Base-by-base conservation (phyloP, 2,797 vertebrate species). In the Brachymystax lenok region DNA sequence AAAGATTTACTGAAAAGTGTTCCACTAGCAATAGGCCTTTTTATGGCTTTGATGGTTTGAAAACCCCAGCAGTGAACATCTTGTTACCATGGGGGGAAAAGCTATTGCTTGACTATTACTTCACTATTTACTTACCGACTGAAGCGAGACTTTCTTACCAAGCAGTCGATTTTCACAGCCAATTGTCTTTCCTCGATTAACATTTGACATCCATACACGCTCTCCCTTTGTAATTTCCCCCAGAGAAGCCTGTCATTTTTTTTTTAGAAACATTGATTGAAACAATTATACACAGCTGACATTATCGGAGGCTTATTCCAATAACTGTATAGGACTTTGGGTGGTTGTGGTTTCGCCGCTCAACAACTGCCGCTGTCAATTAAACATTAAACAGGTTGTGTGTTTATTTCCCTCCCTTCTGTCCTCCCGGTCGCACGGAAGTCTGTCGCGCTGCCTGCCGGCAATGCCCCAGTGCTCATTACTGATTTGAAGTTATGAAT, bases 401-500 rank as follows among this genome's bases (percentile, higher is more conserved):
- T 77, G 67, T 79, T 74, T 70, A 78, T 73, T 73, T 73, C 51
- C 66, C 35, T 16, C 64, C 50, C n/a, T 40, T 24, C 71, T n/a
- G 24, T 68, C 8, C 10, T 33, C 27, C 68, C 19, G n/a, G 50
- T 64, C n/a, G 19, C 27, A 21, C 21, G 33, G 35, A 64, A 59
- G 74, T 74, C 79, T 70, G 79, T 79, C 30, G 33, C 40, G 8
- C 94, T 93, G 92, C 90, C 88, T 94, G 94, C 94, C 94, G 95
- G 95, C 95, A 94, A 95, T 95, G 93, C 94, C 94, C 93, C 94
- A 91, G 94, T 95, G 94, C 95, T 94, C 94, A 94, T 94, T 95
- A 94, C 93, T 94, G 94, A 95, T 95, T 95, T 95, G 92, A 92
- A 96, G 95, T 96, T 95, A 95, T 95, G 95, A 95, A 95, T 95